Evolutionary conservation across 2,113 vertebrate genomes (phyloP).

Genomic region (Raja brachyura): DNA sequence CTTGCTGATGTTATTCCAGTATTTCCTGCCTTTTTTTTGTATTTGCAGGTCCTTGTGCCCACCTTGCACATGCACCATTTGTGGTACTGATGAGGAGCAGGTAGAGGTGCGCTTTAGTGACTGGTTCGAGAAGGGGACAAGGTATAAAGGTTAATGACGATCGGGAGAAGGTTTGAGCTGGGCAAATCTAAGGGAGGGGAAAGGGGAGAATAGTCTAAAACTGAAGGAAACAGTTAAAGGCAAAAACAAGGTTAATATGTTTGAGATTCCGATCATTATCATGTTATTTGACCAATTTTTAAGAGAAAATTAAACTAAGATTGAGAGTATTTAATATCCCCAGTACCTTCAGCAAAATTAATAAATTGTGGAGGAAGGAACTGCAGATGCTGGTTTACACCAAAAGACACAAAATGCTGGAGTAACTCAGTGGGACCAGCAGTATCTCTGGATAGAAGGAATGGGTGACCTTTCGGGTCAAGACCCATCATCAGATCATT

Average conservation of each 20-base stretch:
- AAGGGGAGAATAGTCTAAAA: background rate
- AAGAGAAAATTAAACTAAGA: background rate
- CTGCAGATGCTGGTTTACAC: too few species aligned
- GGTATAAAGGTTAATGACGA: background rate
- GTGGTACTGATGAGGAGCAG: background rate
- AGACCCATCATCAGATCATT: too few species aligned
- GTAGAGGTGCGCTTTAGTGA: background rate
- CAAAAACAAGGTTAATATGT: background rate
- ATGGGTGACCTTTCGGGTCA: too few species aligned
- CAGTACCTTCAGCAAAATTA: background rate
- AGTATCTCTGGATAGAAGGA: too few species aligned
- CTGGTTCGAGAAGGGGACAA: background rate
- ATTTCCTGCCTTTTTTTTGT: too few species aligned
- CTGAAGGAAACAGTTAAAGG: background rate
- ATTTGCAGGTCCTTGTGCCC: too few species aligned
- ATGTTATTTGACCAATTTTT: background rate
- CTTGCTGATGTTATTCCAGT: too few species aligned
- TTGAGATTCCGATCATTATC: background rate
- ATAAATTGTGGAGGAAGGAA: background rate
- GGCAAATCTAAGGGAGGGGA: background rate
- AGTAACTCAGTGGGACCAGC: too few species aligned
- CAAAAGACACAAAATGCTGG: too few species aligned
- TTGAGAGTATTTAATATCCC: background rate
- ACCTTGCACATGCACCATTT: too few species aligned
- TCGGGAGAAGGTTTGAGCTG: background rate